Percentiles rank a stretch among this genome's conserved stretches.
Conservation (phyloP, 2,113 vertebrate species). For the Microtus ochrogaster region DNA sequence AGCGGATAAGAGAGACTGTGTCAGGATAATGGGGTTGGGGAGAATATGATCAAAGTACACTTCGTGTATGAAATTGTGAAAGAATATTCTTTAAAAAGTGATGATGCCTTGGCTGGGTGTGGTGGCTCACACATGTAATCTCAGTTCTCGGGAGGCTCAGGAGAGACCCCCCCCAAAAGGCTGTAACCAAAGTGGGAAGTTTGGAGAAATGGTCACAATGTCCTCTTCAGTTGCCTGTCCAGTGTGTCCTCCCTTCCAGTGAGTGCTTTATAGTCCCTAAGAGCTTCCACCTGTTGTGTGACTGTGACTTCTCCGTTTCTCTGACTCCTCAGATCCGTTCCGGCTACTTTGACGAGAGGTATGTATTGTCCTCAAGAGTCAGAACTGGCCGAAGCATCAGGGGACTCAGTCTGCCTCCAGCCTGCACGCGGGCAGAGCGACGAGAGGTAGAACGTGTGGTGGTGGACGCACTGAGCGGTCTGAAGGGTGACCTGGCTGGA, state of each 20-base stretch:
- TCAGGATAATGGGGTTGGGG: background rate
- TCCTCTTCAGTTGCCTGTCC: background rate
- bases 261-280: background rate
- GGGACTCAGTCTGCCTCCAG: conserved; percentile 90
- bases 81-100: background rate
- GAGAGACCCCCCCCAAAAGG: background rate
- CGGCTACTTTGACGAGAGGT: conserved; percentile 95
- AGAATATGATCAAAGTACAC: background rate
- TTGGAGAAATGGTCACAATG: background rate
- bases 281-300: background rate
- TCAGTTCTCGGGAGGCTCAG: background rate
- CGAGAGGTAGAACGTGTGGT: conserved; percentile 90
- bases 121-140: background rate
- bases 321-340: conserved; percentile 88
- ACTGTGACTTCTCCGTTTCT: conserved; percentile 33
- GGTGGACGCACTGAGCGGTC: conserved; percentile 86
- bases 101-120: background rate
- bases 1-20: background rate
- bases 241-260: background rate
- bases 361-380: conserved; percentile 96
- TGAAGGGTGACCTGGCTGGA: conserved; percentile 88
- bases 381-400: conserved; percentile 92
- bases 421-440: conserved; percentile 89
- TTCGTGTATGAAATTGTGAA: background rate
- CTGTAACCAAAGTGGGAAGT: background rate